These are phyloP conservation scores for Oncorhynchus masou DNA, from an alignment of 2,113 vertebrate genomes.

Conservation along the genomic window DNA sequence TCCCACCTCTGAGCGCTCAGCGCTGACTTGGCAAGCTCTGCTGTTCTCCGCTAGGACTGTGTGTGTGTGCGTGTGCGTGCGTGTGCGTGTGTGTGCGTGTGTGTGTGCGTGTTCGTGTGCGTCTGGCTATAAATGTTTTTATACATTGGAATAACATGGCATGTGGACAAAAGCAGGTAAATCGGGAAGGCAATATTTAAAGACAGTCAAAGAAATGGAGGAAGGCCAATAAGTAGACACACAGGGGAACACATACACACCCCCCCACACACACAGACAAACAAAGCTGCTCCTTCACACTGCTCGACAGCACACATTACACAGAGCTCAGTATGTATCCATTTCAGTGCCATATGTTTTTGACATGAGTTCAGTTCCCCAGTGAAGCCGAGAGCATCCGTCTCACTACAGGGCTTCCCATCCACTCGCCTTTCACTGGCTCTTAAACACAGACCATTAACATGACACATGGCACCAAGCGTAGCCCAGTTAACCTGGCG, in stretches of 20 bases:
- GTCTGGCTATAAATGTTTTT: too few species aligned
- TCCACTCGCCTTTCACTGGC: neutral
- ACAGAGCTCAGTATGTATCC: neutral
- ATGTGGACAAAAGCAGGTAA: too few species aligned
- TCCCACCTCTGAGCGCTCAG: neutral
- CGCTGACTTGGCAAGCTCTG: neutral
- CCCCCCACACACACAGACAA: neutral
- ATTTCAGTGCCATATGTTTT: neutral
- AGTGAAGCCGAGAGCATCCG: neutral
- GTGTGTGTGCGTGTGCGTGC: too few species aligned
- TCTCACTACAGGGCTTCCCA: neutral
- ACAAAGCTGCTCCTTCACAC: neutral
- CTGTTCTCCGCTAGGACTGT: too few species aligned
- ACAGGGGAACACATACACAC: neutral
- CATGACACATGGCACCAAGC: neutral
- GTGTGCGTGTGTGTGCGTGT: too few species aligned
- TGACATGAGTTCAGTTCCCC: neutral
- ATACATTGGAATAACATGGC: too few species aligned
- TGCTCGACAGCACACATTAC: neutral
- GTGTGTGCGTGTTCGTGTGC: too few species aligned
- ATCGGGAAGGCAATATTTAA: too few species aligned
- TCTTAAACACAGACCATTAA: neutral
- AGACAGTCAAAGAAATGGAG: too few species aligned
- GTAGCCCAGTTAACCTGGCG: neutral
- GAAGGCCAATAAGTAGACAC: too few species aligned